These are phyloP conservation scores for Sarcophaga carnaria DNA, from an alignment of 2,888 invertebrate species.

Conservation along the genomic window DNA sequence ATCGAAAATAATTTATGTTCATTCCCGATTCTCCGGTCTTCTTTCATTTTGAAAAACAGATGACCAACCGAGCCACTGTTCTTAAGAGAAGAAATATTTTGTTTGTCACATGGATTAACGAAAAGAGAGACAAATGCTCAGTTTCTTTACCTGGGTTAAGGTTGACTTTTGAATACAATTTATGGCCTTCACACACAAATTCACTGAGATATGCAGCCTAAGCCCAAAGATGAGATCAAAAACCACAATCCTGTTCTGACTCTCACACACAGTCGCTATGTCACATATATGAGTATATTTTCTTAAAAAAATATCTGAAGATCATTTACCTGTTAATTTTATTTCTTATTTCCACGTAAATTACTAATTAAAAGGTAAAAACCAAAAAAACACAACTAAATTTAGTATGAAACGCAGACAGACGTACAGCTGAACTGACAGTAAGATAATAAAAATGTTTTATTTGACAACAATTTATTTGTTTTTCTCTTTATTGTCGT, in stretches of 20 bases:
- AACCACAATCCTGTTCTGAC: slow-evolving; percentile 6
- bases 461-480: slow-evolving; percentile 59
- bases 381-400: slow-evolving; percentile 46
- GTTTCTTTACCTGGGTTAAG: not conserved
- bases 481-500: slow-evolving; percentile 20
- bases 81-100: slow-evolving; percentile 26
- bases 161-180: slow-evolving; percentile 57
- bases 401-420: slow-evolving; percentile 33
- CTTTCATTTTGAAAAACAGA: not conserved
- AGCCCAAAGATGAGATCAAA: slow-evolving; percentile 31
- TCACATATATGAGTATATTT: not conserved
- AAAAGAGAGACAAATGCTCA: not conserved
- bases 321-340: slow-evolving; percentile 55
- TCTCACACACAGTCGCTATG: not conserved
- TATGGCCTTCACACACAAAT: slow-evolving; percentile 51
- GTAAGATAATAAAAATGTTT: slow-evolving; percentile 60
- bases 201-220: not conserved
- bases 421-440: slow-evolving; percentile 18
- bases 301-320: slow-evolving; percentile 40
- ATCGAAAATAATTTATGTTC: slow-evolving; percentile 42
- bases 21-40: not conserved
- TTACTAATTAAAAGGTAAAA: slow-evolving; percentile 56
- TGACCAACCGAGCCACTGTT: not conserved
- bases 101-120: slow-evolving; percentile 23
- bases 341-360: slow-evolving; percentile 44